Conservation (phyloP, 2,113 vertebrate species). For the Centropus bengalensis region DNA sequence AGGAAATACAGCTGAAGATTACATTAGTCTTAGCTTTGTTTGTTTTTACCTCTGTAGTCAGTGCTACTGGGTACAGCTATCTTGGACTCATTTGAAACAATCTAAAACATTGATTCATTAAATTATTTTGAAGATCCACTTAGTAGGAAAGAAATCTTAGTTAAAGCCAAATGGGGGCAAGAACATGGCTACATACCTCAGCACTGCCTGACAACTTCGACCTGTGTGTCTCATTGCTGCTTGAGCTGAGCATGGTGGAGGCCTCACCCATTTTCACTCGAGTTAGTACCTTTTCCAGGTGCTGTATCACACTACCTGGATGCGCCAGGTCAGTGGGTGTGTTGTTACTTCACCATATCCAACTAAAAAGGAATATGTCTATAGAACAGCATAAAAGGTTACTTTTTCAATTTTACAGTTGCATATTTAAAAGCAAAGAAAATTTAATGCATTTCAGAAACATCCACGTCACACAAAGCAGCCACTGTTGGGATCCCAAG, state of each 20-base stretch:
- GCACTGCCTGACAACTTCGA: background rate
- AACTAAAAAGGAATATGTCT: background rate
- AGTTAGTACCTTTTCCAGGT: background rate
- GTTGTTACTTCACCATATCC: background rate
- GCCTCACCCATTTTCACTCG: background rate
- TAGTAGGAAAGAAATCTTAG: background rate
- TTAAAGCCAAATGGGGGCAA: background rate
- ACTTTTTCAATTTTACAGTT: background rate
- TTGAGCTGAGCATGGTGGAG: rapidly evolving
- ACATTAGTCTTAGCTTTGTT: background rate
- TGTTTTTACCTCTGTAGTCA: background rate
- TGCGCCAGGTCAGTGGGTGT: background rate
- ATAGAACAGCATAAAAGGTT: background rate
- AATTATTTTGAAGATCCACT: background rate
- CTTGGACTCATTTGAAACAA: background rate
- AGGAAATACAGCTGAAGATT: background rate
- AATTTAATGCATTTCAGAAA: background rate
- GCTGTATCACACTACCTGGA: rapidly evolving
- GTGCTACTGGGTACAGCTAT: background rate
- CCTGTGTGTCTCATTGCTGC: background rate
- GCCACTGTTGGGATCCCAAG: background rate
- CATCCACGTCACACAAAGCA: background rate
- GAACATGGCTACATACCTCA: background rate
- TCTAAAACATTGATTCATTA: background rate
- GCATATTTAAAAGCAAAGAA: background rate